Percentiles rank a stretch among this genome's conserved stretches.
Evolutionary conservation across 2,888 invertebrate species (phyloP).

Genomic region (Scrobipalpa costella): DNA sequence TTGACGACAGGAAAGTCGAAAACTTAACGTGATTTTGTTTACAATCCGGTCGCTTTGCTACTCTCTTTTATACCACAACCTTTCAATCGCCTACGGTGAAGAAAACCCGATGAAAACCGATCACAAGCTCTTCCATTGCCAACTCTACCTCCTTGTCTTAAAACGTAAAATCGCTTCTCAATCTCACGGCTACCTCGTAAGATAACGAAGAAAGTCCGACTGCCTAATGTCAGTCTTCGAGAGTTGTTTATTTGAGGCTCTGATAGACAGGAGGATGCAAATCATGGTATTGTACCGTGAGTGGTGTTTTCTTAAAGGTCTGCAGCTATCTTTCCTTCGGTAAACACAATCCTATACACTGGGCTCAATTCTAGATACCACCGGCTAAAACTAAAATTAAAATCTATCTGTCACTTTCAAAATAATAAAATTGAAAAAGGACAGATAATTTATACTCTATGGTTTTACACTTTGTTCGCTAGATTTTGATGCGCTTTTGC

Average conservation of each 20-base stretch:
- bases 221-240: conserved; percentile 21
- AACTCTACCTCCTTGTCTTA: conserved; percentile 16
- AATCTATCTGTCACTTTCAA: too few species aligned
- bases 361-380: not conserved
- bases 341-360: not conserved
- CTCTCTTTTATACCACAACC: conserved; percentile 23
- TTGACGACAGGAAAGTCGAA: too few species aligned
- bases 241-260: conserved; percentile 10
- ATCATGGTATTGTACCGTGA: conserved; percentile 13
- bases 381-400: too few species aligned
- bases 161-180: not conserved
- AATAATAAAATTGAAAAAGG: too few species aligned
- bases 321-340: not conserved
- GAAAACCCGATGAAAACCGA: conserved; percentile 32
- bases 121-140: not conserved
- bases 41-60: not conserved
- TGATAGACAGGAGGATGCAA: conserved; percentile 18
- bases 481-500: too few species aligned
- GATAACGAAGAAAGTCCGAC: conserved; percentile 34
- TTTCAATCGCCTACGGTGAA: conserved; percentile 33
- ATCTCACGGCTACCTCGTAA: conserved; percentile 6
- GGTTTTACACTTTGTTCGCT: too few species aligned
- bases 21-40: too few species aligned
- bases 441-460: too few species aligned
- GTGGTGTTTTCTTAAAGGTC: conserved; percentile 12